phyloP scores from a whole-genome alignment of 2,888 invertebrate genomes.

The Drosophila gaucha region DNA sequence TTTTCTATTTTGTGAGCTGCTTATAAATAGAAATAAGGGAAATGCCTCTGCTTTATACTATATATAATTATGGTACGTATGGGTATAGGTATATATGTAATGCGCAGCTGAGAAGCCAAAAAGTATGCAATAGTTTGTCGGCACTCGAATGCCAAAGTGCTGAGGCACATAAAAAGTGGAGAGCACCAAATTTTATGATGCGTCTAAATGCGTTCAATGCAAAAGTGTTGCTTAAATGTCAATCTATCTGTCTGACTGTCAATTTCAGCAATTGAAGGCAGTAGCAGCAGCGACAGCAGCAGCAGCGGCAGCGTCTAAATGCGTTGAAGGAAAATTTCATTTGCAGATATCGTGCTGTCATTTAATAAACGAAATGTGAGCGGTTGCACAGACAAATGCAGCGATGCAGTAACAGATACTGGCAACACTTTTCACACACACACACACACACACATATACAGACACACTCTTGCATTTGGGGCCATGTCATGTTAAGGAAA shows the following conservation, averaged over 20 bases:
- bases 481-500: constrained; percentile 66
- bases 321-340: constrained; percentile 82
- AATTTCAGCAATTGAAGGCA: constrained; percentile 76
- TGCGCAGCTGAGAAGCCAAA: constrained; percentile 63
- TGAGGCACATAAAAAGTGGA: constrained; percentile 60
- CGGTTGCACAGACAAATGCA: constrained; percentile 68
- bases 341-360: constrained; percentile 84
- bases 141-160: constrained; percentile 65
- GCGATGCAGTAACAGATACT: constrained; percentile 80
- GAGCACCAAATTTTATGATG: constrained; percentile 78
- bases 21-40: constrained; percentile 13
- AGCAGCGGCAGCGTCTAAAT: constrained; percentile 66
- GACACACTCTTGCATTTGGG: constrained; percentile 2
- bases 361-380: constrained; percentile 82
- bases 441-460: constrained; percentile 32
- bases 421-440: constrained; percentile 75
- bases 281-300: constrained; percentile 26
- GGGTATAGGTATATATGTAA: constrained; percentile 23
- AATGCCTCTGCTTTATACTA: too few species aligned
- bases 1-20: constrained; percentile 1
- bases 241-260: constrained; percentile 80
- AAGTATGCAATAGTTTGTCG: constrained; percentile 61
- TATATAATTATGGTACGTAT: too few species aligned
- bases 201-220: constrained; percentile 76
- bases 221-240: constrained; percentile 81